Evolutionary conservation across 2,888 invertebrate species (phyloP), one percentile per base, ranked within the genome.

Genomic region (Chrysolina haemoptera): DNA sequence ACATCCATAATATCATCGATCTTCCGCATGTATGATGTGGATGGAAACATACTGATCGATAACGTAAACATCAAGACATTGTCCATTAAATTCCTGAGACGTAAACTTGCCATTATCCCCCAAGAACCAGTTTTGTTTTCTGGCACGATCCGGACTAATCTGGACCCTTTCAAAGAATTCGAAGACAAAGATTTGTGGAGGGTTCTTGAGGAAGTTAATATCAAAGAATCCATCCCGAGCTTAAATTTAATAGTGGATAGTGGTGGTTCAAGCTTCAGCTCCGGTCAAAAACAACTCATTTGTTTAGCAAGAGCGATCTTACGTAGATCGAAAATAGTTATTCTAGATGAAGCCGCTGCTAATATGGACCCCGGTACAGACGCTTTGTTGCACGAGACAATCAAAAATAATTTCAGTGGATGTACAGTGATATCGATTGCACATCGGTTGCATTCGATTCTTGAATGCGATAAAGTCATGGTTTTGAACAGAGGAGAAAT

Each of bases 111-210:
- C 12, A 95, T 96, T 82, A 96, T 96, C 65, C 95, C 95, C 0
- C 95, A 96, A 87, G 95, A 95, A 84, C 95, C 95, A 0, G 94
- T 95, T 73, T 88, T 96, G 63, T 96, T 98, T 88, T 93, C 94
- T 0, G 91, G 91, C 48, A 89, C 90, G 1, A 83, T 92, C 22
- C 86, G 92, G 22, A 86, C 85, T 8, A 84, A 84, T 65, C 20
- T 84, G 0, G 84, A 84, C 62, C 83, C 84, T 1, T 77, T 79
- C 48, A 67, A 74, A n/a, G 78, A 79, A 41, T 82, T 80, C 59
- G 73, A 78, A 9, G 82, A 83, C 59, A 64, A 76, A 16, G 80
- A 82, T 62, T 75, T 84, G 0, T 83, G 84, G 83, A 75, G 71
- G 3, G 82, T 79, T 11, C 55, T 84, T 9, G 79, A 80, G 16